Base-by-base conservation (phyloP, 2,888 invertebrate species). In the Drosophila falleni region DNA sequence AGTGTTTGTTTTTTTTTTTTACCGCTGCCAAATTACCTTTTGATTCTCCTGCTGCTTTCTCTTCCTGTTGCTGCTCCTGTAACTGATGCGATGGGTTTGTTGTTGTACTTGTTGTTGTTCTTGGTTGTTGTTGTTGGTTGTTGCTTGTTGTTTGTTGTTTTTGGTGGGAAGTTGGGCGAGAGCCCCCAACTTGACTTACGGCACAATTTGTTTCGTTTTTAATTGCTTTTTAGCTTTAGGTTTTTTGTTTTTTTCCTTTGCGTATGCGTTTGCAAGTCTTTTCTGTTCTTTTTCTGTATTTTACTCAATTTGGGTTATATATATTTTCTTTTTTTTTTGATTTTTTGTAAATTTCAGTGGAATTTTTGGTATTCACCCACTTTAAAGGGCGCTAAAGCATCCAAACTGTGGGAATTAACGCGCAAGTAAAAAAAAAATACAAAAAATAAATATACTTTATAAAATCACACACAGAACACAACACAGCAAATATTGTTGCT, bases 161-260 rank as follows among this genome's bases (percentile, higher is more conserved):
- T 42, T 53, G 42, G 50, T 29, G 60, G 60, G 54, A 37, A 64
- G 63, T 78, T 80, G 78, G 74, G 69, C 78, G 62, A 71, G 71
- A 59, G 88, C 88, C 82, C 86, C 80, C 82, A 86, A 85, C 86
- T 74, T 88, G 83, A 79, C 82, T 83, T 79, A 72, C 83, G 82
- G 82, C 86, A 79, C 86, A 83, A 83, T 84, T 83, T 80, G 71
- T 86, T 74, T 39, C 79, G 79, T 62, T 77, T 88, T 84, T 84
- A 84, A 84, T 84, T 84, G 87, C 89, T 86, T 84, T 82, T 79
- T 56, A 67, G 87, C 81, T 71, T 71, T 64, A 47, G 33, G 31
- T 53, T 71, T 68, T 33, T 39, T n/a, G n/a, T n/a, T 29, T 13
- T 23, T 62, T 23, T 2, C 23, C 23, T 4, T 41, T 50, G 26